Evolutionary conservation across 2,888 invertebrate species (phyloP).

Genomic region (Empis livida): DNA sequence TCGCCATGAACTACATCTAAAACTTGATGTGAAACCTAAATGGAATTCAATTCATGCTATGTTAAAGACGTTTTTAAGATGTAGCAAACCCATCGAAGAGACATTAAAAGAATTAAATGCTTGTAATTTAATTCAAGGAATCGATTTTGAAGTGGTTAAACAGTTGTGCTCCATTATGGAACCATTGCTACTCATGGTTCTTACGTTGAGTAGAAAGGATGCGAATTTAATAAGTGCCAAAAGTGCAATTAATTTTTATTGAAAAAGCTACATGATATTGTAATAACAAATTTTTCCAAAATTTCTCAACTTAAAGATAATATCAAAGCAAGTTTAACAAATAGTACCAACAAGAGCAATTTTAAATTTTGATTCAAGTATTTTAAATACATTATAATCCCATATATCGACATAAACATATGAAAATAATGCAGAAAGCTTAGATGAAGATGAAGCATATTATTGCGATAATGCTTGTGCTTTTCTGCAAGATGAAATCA

Average conservation of each 20-base stretch:
- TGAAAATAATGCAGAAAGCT: neutral
- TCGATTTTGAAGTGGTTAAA: neutral
- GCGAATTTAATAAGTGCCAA: no score
- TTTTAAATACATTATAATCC: neutral
- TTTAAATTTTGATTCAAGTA: neutral
- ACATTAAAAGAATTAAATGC: neutral
- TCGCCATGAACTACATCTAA: no score
- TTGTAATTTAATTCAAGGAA: neutral
- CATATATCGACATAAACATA: neutral
- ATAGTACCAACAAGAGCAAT: slow-evolving; percentile 1
- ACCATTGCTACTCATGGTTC: neutral
- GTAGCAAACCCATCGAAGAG: no score
- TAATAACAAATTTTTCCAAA: neutral
- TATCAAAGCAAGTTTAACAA: neutral
- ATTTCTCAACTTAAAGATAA: no score
- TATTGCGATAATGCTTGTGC: neutral
- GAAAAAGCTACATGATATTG: no score
- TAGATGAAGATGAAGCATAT: neutral
- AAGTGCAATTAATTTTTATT: no score
- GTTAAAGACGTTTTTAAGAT: no score
- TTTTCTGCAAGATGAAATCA: neutral
- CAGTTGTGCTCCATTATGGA: neutral
- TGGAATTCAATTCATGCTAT: no score
- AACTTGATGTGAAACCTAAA: no score
- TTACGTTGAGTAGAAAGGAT: no score